Conservation (phyloP, 1,140 invertebrate genomes). For the Trichogramma pretiosum region DNA sequence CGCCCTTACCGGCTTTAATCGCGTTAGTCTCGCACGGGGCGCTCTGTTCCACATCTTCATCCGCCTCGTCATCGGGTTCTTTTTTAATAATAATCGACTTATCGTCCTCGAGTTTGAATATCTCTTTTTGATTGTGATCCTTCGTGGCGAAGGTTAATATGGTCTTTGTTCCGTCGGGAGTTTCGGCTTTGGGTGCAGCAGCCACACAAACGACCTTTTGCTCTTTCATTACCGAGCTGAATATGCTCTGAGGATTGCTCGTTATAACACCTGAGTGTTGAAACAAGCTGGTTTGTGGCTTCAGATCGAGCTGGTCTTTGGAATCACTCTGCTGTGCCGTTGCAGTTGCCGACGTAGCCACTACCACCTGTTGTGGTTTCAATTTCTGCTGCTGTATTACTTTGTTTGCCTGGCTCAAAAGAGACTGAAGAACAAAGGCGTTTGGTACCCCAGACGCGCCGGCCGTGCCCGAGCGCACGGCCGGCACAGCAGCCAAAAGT, state of each 20-base stretch:
- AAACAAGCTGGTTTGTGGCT: constrained; percentile 8
- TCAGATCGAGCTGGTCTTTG: neutral
- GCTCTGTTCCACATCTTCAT: too few species aligned
- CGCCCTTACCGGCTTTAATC: too few species aligned
- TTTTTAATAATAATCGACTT: too few species aligned
- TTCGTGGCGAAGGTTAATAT: too few species aligned
- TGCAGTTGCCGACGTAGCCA: constrained; percentile 17
- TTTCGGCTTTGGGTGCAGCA: constrained; percentile 27
- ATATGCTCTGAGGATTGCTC: too few species aligned
- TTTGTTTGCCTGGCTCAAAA: constrained; percentile 47
- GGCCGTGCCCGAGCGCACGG: constrained; percentile 41
- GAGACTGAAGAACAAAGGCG: constrained; percentile 48
- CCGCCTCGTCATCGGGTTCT: too few species aligned
- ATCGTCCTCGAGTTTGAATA: too few species aligned
- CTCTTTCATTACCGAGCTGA: constrained; percentile 40
- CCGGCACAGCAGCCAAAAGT: constrained; percentile 53
- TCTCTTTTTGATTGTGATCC: too few species aligned
- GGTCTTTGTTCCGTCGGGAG: too few species aligned
- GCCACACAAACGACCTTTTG: constrained; percentile 21
- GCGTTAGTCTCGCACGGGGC: too few species aligned
- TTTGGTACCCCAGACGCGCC: constrained; percentile 35
- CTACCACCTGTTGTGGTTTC: constrained; percentile 20
- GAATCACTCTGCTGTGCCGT: constrained; percentile 25
- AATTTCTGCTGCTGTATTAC: constrained; percentile 39
- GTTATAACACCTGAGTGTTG: constrained; percentile 43